A percentile compares a stretch with the other conserved stretches of the same genome.
Conservation (phyloP, 1,140 invertebrate genomes). For the Leptopilina clavipes region DNA sequence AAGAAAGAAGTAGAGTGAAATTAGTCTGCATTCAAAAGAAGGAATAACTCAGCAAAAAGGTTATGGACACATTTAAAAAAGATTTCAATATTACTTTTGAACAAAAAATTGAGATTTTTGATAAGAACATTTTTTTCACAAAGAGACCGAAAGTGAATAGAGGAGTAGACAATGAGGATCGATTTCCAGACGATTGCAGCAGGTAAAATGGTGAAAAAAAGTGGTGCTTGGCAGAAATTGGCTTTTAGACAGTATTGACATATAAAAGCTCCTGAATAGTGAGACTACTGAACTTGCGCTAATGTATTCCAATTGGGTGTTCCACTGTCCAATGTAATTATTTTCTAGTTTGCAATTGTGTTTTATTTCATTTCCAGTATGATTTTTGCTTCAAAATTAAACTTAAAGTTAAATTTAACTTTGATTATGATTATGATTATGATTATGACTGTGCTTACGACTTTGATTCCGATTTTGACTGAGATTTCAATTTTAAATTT, state of each 20-base stretch:
- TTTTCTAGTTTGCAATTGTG: too few species aligned
- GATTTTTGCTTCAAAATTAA: too few species aligned
- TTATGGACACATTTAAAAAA: neutral
- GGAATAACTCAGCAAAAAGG: neutral
- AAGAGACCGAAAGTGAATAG: neutral
- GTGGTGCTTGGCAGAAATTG: slow-evolving; percentile 27
- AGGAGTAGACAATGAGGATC: slow-evolving; percentile 32
- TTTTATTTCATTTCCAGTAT: too few species aligned
- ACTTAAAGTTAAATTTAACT: too few species aligned
- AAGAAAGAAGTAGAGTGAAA: neutral
- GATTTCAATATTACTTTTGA: neutral
- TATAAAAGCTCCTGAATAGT: slow-evolving; percentile 7
- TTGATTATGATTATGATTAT: too few species aligned
- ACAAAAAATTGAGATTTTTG: neutral
- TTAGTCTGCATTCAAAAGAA: neutral
- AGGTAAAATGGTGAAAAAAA: slow-evolving; percentile 39
- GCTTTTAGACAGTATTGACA: slow-evolving; percentile 15
- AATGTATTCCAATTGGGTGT: slow-evolving; percentile 59
- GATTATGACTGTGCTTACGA: too few species aligned
- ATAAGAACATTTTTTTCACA: slow-evolving; percentile 13
- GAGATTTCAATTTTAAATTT: too few species aligned
- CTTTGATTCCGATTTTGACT: too few species aligned
- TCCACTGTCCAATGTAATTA: slow-evolving; percentile 47
- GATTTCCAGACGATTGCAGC: slow-evolving; percentile 31
- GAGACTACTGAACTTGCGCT: slow-evolving; percentile 35